A percentile compares a stretch with the other conserved stretches of the same genome.
phyloP scores from a whole-genome alignment of 2,888 invertebrate species.

The Eledona agricola region DNA sequence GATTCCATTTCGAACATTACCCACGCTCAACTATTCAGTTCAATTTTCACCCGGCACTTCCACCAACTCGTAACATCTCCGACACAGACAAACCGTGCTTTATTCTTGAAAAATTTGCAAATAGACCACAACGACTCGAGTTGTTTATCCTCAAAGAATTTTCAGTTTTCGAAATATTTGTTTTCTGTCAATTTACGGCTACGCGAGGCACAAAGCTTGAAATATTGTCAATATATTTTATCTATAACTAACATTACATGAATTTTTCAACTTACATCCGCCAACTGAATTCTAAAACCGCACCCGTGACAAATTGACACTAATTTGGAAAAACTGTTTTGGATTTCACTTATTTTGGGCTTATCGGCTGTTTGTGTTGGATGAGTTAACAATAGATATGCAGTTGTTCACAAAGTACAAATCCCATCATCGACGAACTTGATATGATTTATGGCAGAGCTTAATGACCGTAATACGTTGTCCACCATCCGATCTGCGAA shows the following conservation, averaged over 20 bases:
- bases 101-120: no score
- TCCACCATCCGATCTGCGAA: slow-evolving; percentile 30
- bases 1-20: neutral
- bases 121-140: no score
- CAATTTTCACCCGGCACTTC: slow-evolving; percentile 3
- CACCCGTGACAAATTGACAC: no score
- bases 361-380: slow-evolving; percentile 25
- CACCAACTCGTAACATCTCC: neutral
- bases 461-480: slow-evolving; percentile 29
- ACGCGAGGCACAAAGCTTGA: no score
- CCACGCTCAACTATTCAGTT: neutral
- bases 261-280: slow-evolving; percentile 17
- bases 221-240: slow-evolving; percentile 19
- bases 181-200: no score
- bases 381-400: slow-evolving; percentile 32
- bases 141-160: neutral
- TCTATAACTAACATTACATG: slow-evolving; percentile 8
- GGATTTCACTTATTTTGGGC: slow-evolving; percentile 23
- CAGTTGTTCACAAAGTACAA: slow-evolving; percentile 35
- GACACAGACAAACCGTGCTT: no score
- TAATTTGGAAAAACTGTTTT: no score
- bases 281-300: slow-evolving; percentile 16
- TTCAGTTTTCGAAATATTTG: no score
- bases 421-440: slow-evolving; percentile 31
- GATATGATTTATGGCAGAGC: slow-evolving; percentile 30